These are phyloP conservation scores for Atopsyche davidsoni DNA, from an alignment of 1,140 invertebrate genomes.

Conservation along the genomic window DNA sequence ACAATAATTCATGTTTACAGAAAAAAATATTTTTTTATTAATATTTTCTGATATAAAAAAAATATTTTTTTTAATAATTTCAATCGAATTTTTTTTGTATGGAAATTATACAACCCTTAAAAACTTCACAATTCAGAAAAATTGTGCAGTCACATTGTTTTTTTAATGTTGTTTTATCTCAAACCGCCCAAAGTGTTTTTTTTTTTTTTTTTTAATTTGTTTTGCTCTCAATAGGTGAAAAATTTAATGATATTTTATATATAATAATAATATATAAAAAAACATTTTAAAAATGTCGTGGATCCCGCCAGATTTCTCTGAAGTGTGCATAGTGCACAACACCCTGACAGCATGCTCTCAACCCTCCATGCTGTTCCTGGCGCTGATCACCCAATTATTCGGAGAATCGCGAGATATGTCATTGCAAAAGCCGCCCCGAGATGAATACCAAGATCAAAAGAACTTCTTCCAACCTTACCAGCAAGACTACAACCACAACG, in stretches of 20 bases:
- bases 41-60: no score
- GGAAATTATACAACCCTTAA: no score
- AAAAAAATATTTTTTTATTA: no score
- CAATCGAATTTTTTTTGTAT: no score
- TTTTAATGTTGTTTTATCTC: no score
- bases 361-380: slow-evolving; percentile 45
- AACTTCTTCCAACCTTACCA: neutral
- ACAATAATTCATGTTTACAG: no score
- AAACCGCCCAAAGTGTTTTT: no score
- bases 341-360: slow-evolving; percentile 47
- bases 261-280: neutral
- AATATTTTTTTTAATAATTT: no score
- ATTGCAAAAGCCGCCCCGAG: neutral
- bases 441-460: neutral
- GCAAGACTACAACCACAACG: neutral
- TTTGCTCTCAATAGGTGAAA: no score
- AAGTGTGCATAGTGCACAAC: slow-evolving; percentile 40
- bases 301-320: slow-evolving; percentile 45
- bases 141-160: no score
- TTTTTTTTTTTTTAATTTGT: no score
- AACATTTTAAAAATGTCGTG: slow-evolving; percentile 42
- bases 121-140: no score
- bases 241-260: neutral
- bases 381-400: slow-evolving; percentile 46
- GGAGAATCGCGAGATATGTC: slow-evolving; percentile 42